These are phyloP conservation scores for Eristalinus aeneus DNA, from an alignment of 2,888 invertebrate genomes.

Conservation along the genomic window DNA sequence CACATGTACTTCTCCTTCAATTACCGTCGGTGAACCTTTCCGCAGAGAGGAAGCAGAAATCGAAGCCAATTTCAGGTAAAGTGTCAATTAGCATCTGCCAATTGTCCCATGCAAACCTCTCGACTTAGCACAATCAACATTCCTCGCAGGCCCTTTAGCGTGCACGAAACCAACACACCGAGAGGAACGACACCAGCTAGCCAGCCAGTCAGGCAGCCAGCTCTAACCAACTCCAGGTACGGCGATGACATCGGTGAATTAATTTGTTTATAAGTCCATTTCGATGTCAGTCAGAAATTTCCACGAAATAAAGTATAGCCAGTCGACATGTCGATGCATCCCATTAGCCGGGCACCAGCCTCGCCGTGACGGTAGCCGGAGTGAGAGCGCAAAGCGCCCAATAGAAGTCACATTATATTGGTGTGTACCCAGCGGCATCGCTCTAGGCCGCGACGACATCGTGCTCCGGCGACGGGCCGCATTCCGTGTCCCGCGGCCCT, in stretches of 20 bases:
- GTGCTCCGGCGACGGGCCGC: constrained; percentile 60
- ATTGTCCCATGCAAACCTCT: constrained; percentile 57
- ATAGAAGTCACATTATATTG: constrained; percentile 66
- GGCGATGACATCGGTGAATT: constrained; percentile 72
- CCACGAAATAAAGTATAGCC: constrained; percentile 73
- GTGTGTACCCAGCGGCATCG: constrained; percentile 31
- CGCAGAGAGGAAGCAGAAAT: not conserved
- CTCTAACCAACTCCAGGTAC: constrained; percentile 45
- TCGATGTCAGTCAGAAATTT: constrained; percentile 73
- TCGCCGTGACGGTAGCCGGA: constrained; percentile 21
- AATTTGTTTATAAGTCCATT: constrained; percentile 73
- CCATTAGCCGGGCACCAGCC: constrained; percentile 55
- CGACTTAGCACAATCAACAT: constrained; percentile 69
- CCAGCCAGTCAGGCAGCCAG: constrained; percentile 25
- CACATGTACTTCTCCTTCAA: not conserved
- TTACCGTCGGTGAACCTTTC: not conserved
- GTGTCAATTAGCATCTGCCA: constrained; percentile 71
- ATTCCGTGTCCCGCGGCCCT: constrained; percentile 67
- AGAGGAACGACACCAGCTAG: constrained; percentile 44
- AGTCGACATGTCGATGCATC: constrained; percentile 70
- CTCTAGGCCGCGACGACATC: constrained; percentile 64
- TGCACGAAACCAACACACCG: not conserved
- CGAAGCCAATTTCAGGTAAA: constrained; percentile 51
- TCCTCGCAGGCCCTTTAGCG: constrained; percentile 44
- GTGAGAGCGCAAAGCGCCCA: constrained; percentile 65